Conservation (phyloP, 1,140 invertebrate genomes). For the Drosophila trapezifrons region DNA sequence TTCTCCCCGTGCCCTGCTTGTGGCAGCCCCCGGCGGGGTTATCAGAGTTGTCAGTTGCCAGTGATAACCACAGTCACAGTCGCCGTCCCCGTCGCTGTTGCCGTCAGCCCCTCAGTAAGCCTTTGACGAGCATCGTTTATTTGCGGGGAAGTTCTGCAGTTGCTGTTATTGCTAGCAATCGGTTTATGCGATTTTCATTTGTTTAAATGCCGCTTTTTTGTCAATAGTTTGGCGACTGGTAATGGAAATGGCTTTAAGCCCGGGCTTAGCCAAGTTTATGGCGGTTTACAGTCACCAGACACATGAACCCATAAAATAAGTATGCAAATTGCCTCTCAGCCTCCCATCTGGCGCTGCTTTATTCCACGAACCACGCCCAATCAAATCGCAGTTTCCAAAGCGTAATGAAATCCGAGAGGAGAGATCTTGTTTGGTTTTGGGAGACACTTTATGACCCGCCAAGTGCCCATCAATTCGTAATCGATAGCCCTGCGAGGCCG, state of each 20-base stretch:
- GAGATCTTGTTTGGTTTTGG: constrained; percentile 33
- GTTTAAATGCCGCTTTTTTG: constrained; percentile 66
- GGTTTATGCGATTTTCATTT: constrained; percentile 75
- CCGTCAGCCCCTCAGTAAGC: constrained; percentile 44
- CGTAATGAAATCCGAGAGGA: constrained; percentile 19
- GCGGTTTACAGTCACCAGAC: constrained; percentile 51
- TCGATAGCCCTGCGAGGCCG: constrained; percentile 64
- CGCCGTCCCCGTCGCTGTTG: neutral
- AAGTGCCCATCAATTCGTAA: constrained; percentile 69
- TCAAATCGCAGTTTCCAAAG: constrained; percentile 29
- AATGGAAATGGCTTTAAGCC: constrained; percentile 53
- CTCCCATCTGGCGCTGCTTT: constrained; percentile 3
- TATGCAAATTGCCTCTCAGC: constrained; percentile 47
- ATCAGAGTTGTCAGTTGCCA: constrained; percentile 69
- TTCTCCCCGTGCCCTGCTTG: constrained; percentile 6
- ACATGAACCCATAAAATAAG: constrained; percentile 26
- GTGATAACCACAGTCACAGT: constrained; percentile 66
- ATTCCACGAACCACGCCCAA: constrained; percentile 29
- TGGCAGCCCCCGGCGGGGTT: constrained; percentile 63
- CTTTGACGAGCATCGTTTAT: constrained; percentile 65
- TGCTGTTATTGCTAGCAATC: constrained; percentile 52
- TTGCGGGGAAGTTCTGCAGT: constrained; percentile 51
- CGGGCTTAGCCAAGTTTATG: constrained; percentile 70
- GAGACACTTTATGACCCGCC: constrained; percentile 63
- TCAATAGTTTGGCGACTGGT: constrained; percentile 45